Conservation (phyloP, 2,888 invertebrate species). For the Xylota segnis region DNA sequence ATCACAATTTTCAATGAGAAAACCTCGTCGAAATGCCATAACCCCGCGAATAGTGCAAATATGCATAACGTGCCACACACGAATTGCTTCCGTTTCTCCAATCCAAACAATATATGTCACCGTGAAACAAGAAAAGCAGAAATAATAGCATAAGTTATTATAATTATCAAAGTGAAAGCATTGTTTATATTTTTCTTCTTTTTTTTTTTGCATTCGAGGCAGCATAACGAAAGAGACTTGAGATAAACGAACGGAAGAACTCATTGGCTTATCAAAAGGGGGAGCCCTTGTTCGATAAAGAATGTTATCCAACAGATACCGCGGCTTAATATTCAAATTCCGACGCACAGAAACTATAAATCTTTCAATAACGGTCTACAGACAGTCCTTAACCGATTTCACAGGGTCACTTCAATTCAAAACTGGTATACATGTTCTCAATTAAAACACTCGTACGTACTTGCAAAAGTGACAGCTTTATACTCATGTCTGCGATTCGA, state of each 20-base stretch:
- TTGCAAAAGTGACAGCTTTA: constrained; percentile 64
- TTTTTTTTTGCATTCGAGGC: constrained; percentile 27
- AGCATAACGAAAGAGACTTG: constrained; percentile 26
- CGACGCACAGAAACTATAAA: constrained; percentile 1
- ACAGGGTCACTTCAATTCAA: constrained; percentile 28
- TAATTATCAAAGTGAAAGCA: constrained; percentile 69
- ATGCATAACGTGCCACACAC: constrained; percentile 34
- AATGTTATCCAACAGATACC: constrained; percentile 18
- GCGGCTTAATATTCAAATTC: constrained; percentile 2
- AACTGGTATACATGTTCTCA: background rate
- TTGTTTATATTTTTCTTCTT: constrained; percentile 31
- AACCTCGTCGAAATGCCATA: constrained; percentile 6
- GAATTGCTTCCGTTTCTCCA: constrained; percentile 41
- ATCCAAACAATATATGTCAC: constrained; percentile 55
- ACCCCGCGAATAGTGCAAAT: constrained; percentile 25
- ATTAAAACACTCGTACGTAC: constrained; percentile 53
- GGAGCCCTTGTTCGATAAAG: background rate
- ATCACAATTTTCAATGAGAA: background rate
- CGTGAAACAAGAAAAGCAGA: constrained; percentile 31
- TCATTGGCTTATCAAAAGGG: constrained; percentile 28
- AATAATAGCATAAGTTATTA: constrained; percentile 21
- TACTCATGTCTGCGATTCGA: constrained; percentile 44
- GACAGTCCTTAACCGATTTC: background rate
- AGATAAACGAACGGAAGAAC: constrained; percentile 25
- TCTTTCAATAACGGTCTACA: background rate